A percentile compares a stretch with the other conserved stretches of the same genome.
Conservation (phyloP, 1,140 invertebrate species). For the Ceratosolen solmsi region DNA sequence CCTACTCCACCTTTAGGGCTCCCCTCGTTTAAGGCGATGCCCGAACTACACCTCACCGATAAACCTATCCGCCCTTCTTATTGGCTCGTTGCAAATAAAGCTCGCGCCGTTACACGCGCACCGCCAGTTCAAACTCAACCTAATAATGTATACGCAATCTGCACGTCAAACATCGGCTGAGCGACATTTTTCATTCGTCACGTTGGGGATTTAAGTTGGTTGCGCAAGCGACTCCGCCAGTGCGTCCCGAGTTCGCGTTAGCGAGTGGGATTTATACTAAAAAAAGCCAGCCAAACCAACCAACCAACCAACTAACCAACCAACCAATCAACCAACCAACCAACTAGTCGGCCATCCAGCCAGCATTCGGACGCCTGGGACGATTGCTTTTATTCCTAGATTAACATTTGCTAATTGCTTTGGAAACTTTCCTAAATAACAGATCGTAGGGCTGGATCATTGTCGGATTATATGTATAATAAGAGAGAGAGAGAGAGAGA, state of each 20-base stretch:
- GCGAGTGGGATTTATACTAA: not conserved
- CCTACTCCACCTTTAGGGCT: not conserved
- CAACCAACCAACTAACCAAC: too few relatives aligned
- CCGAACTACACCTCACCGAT: too few relatives aligned
- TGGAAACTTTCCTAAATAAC: not conserved
- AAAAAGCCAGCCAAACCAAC: too few relatives aligned
- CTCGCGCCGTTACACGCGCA: slow-evolving; percentile 17
- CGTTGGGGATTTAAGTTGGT: not conserved
- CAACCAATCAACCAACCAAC: too few relatives aligned
- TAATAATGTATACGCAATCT: slow-evolving; percentile 29
- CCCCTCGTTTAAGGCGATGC: too few relatives aligned
- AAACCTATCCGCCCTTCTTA: not conserved
- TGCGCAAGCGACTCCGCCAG: not conserved
- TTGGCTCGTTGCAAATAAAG: slow-evolving; percentile 21
- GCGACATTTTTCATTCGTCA: slow-evolving; percentile 9
- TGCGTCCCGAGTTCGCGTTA: too few relatives aligned
- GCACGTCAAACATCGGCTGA: slow-evolving; percentile 19
- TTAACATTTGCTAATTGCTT: not conserved
- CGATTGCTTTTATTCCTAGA: not conserved
- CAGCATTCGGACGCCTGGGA: not conserved
- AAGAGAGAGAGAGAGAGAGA: too few relatives aligned
- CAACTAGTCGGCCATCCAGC: too few relatives aligned
- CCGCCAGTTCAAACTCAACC: slow-evolving; percentile 22
- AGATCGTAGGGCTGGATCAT: not conserved
- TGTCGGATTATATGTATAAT: not conserved